These are phyloP conservation scores for Leptinotarsa haldemani DNA, from an alignment of 2,888 invertebrate genomes.

Conservation along the genomic window DNA sequence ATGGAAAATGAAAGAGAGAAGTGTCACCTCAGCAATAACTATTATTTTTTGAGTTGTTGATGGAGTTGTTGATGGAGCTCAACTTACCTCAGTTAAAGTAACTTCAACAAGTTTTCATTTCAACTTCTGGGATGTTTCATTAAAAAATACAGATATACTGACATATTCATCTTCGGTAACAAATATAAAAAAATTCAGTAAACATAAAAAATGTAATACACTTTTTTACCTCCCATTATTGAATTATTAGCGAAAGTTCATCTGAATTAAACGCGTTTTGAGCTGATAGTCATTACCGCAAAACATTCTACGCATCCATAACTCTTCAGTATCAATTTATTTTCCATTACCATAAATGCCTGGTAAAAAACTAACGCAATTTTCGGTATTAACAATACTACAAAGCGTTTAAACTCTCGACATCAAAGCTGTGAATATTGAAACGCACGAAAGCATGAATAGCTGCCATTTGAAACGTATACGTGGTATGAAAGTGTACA, in stretches of 20 bases:
- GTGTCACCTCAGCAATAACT: too few relatives aligned
- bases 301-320: background rate
- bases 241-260: background rate
- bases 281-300: background rate
- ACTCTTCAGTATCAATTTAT: background rate
- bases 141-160: too few relatives aligned
- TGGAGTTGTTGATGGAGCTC: too few relatives aligned
- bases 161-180: too few relatives aligned
- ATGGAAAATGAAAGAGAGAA: too few relatives aligned
- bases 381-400: background rate
- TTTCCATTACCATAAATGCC: conserved; percentile 3
- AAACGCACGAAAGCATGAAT: conserved; percentile 12
- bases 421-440: conserved; percentile 10
- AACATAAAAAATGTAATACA: too few relatives aligned
- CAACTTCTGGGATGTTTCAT: too few relatives aligned
- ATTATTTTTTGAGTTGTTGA: too few relatives aligned
- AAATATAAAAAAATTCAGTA: too few relatives aligned
- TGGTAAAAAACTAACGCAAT: conserved; percentile 3
- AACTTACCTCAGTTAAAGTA: too few relatives aligned
- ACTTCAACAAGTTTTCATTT: too few relatives aligned
- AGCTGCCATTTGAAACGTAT: conserved; percentile 1
- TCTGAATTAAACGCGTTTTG: background rate
- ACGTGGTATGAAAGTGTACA: background rate
- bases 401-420: conserved; percentile 4
- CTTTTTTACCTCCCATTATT: too few relatives aligned